Percentiles rank a stretch among this genome's conserved stretches.
phyloP scores from a whole-genome alignment of 2,797 vertebrate species.

The Clarias pachynema region DNA sequence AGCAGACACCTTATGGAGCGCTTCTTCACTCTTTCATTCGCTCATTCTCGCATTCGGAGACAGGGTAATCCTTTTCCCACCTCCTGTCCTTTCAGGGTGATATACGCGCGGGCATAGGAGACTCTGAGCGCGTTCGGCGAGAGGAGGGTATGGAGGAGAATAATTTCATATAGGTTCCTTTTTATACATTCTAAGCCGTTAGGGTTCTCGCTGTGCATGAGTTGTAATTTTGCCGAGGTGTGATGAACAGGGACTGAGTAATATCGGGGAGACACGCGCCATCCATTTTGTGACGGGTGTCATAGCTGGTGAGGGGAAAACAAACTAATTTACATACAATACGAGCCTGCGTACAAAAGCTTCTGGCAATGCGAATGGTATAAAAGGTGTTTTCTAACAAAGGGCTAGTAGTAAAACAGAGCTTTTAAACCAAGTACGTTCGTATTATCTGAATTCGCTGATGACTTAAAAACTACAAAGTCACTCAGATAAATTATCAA shows the following conservation, averaged over 20 bases:
- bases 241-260: constrained; percentile 29
- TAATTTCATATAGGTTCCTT: constrained; percentile 67
- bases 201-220: constrained; percentile 53
- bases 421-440: not conserved
- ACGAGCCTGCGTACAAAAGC: constrained; percentile 4
- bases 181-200: constrained; percentile 61
- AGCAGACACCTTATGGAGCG: constrained; percentile 29
- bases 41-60: constrained; percentile 53
- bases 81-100: constrained; percentile 25
- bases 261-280: not conserved
- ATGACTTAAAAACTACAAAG: not conserved
- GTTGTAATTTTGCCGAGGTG: constrained; percentile 63
- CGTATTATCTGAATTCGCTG: not conserved
- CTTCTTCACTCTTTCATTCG: constrained; percentile 46
- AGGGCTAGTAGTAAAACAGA: not conserved
- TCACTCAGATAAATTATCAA: not conserved
- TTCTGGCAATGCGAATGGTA: not conserved
- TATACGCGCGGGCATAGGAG: constrained; percentile 25
- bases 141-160: constrained; percentile 56
- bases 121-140: constrained; percentile 50
- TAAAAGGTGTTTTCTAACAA: not conserved
- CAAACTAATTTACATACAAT: constrained; percentile 21
- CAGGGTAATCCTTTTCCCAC: constrained; percentile 46
- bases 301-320: not conserved
- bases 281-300: constrained; percentile 18